phyloP scores from a whole-genome alignment of 2,888 invertebrate species.

The Dichetophora obliterata region DNA sequence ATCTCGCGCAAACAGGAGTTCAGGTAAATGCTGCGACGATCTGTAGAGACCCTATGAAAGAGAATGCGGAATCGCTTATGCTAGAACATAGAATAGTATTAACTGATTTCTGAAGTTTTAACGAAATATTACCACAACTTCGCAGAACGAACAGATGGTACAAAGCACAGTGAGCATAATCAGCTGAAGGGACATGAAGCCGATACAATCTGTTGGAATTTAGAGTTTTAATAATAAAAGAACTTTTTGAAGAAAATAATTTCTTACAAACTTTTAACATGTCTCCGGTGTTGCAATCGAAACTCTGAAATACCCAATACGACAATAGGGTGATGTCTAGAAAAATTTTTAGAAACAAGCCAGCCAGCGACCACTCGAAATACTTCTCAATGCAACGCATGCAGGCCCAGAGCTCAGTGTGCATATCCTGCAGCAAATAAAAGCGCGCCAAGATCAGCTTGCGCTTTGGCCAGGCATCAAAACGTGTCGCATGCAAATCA shows the following conservation, averaged over 20 bases:
- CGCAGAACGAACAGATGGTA: conserved; percentile 52
- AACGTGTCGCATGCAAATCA: conserved; percentile 48
- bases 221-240: not conserved
- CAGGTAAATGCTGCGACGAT: conserved; percentile 48
- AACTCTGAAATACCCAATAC: conserved; percentile 51
- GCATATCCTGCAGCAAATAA: conserved; percentile 48
- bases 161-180: conserved; percentile 49
- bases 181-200: conserved; percentile 50
- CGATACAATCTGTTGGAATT: conserved; percentile 45
- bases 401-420: conserved; percentile 52
- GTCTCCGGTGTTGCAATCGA: not conserved
- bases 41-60: conserved; percentile 46
- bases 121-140: conserved; percentile 4
- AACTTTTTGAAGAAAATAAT: not conserved
- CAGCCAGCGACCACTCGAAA: conserved; percentile 51
- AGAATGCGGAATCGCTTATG: conserved; percentile 46
- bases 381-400: conserved; percentile 52
- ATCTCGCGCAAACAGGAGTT: conserved; percentile 45
- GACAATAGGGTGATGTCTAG: conserved; percentile 52
- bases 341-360: conserved; percentile 50
- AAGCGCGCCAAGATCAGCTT: conserved; percentile 43
- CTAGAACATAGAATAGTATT: not conserved
- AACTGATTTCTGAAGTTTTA: too few species aligned
- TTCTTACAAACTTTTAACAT: not conserved
- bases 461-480: conserved; percentile 41